Evolutionary conservation across 2,888 invertebrate species (phyloP).

Genomic region (Galerucella nymphaeae): DNA sequence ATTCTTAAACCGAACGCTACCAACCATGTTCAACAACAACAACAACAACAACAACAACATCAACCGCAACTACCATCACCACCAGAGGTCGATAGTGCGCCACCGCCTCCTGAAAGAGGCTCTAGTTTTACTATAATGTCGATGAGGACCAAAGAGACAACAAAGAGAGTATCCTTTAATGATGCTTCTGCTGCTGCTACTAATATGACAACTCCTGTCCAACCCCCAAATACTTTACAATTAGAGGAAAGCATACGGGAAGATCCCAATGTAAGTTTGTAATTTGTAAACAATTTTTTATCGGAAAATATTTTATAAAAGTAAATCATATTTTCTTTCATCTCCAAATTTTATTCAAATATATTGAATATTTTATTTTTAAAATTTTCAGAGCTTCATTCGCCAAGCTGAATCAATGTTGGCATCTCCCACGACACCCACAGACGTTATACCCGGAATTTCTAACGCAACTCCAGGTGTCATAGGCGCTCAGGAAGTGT

Average conservation of each 20-base stretch:
- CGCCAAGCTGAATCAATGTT: slow-evolving; percentile 84
- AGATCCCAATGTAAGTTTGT: slow-evolving; percentile 83
- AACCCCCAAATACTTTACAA: slow-evolving; percentile 64
- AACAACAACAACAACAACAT: slow-evolving; percentile 47
- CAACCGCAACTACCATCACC: slow-evolving; percentile 49
- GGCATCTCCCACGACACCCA: slow-evolving; percentile 80
- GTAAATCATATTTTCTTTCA: too few species aligned
- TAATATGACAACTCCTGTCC: slow-evolving; percentile 22
- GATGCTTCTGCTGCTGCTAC: slow-evolving; percentile 35
- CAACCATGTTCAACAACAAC: slow-evolving; percentile 49
- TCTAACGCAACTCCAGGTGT: slow-evolving; percentile 88
- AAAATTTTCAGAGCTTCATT: slow-evolving; percentile 75
- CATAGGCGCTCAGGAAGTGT: slow-evolving; percentile 98
- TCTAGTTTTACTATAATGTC: slow-evolving; percentile 90
- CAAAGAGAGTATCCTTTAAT: slow-evolving; percentile 63
- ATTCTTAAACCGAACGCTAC: slow-evolving; percentile 61
- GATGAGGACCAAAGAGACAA: slow-evolving; percentile 65
- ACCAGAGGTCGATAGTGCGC: slow-evolving; percentile 65
- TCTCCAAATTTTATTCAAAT: too few species aligned
- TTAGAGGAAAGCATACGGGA: slow-evolving; percentile 70
- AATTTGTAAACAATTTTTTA: neutral
- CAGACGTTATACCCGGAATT: slow-evolving; percentile 66
- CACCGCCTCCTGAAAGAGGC: slow-evolving; percentile 87
- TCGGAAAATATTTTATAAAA: slow-evolving; percentile 1
- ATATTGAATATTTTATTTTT: slow-evolving; percentile 40